A percentile compares a stretch with the other conserved stretches of the same genome.
Evolutionary conservation across 2,113 vertebrate species (phyloP).

Genomic region (Parus major): DNA sequence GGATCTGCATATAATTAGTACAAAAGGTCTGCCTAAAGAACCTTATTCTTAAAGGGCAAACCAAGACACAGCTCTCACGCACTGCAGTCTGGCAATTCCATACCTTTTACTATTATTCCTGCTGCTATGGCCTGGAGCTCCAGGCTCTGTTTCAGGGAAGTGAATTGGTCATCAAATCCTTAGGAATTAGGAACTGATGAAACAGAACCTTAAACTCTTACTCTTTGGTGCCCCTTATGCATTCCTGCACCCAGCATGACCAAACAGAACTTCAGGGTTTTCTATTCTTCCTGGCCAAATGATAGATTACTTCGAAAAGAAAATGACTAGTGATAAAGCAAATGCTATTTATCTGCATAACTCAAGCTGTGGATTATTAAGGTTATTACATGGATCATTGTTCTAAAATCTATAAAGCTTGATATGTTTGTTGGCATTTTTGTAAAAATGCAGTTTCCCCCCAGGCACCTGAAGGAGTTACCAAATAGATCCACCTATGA

Average conservation of each 20-base stretch:
- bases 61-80: background rate
- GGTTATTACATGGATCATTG: background rate
- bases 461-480: background rate
- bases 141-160: background rate
- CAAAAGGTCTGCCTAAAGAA: background rate
- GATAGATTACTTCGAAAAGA: background rate
- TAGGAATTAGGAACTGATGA: background rate
- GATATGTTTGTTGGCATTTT: background rate
- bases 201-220: background rate
- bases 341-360: background rate
- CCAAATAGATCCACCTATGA: background rate
- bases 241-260: background rate
- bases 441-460: fast-evolving
- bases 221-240: background rate
- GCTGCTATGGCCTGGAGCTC: background rate
- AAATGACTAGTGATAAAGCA: background rate
- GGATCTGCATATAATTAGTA: background rate
- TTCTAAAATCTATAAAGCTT: background rate
- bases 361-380: background rate
- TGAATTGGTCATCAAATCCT: background rate
- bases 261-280: background rate
- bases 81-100: background rate
- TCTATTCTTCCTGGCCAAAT: background rate
- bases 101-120: background rate
- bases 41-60: background rate